Conservation (phyloP, 2,888 invertebrate genomes). For the Alentia gelatinosa region DNA sequence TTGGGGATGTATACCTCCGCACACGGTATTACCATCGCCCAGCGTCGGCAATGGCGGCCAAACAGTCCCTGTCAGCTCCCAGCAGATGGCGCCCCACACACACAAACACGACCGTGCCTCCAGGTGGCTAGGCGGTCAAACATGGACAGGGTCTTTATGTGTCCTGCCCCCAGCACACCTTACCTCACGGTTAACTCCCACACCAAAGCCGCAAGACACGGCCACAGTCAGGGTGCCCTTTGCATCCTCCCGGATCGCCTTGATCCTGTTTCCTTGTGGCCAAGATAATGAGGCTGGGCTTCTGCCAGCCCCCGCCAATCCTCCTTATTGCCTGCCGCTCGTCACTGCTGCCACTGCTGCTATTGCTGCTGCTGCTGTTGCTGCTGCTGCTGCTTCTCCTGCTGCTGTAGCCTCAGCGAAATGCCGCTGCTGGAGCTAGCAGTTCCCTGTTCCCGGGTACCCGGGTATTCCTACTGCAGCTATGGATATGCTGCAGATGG, state of each 20-base stretch:
- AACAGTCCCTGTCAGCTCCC: not conserved
- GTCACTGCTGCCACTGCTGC: slow-evolving; percentile 4
- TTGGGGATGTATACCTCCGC: too few relatives aligned
- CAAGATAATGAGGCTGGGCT: not conserved
- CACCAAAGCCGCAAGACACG: not conserved
- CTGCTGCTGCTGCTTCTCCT: slow-evolving; percentile 6
- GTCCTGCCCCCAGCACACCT: too few relatives aligned
- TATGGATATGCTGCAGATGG: not conserved
- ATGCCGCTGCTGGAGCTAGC: not conserved
- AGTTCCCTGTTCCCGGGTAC: not conserved
- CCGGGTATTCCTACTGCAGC: not conserved
- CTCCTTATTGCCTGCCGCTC: slow-evolving; percentile 10
- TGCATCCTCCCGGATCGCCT: not conserved
- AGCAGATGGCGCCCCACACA: not conserved
- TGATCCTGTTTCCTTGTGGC: not conserved
- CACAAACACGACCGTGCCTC: not conserved
- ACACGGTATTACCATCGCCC: too few relatives aligned
- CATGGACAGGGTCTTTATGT: not conserved
- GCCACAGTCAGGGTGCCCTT: not conserved
- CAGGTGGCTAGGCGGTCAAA: too few relatives aligned
- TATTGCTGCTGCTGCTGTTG: slow-evolving; percentile 28
- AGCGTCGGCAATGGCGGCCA: not conserved
- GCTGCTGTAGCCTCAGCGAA: not conserved
- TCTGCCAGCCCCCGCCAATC: not conserved
- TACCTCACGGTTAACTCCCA: too few relatives aligned